Percentiles rank a stretch among this genome's conserved stretches.
Evolutionary conservation across 2,113 vertebrate genomes (phyloP).

Genomic region (Procapra przewalskii): DNA sequence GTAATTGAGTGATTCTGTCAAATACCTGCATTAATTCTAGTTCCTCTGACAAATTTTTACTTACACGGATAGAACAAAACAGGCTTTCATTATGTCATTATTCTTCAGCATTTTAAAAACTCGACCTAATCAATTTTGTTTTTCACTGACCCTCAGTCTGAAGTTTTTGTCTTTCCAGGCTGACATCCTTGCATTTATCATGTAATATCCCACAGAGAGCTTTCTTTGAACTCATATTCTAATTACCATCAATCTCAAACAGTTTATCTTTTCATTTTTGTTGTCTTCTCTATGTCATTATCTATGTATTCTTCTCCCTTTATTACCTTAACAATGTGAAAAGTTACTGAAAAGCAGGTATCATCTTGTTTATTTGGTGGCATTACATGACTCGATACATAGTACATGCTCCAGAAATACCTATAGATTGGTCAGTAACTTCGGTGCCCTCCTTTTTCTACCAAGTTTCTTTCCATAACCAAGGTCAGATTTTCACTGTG

Average conservation of each 20-base stretch:
- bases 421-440: background rate
- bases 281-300: background rate
- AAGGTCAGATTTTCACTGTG: background rate
- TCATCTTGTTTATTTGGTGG: background rate
- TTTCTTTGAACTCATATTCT: background rate
- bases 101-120: slow-evolving; percentile 32
- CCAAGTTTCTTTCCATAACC: background rate
- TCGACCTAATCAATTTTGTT: background rate
- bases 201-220: background rate
- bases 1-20: background rate
- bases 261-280: background rate
- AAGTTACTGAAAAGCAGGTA: background rate
- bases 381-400: background rate
- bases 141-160: background rate
- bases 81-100: background rate
- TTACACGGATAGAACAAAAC: background rate
- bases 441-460: background rate
- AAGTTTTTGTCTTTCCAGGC: background rate
- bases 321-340: background rate
- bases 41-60: background rate
- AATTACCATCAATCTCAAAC: background rate
- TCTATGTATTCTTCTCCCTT: background rate
- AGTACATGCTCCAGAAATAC: background rate
- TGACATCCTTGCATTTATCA: background rate
- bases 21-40: background rate